phyloP scores from a whole-genome alignment of 1,140 invertebrate species.

The Drosophila baimaii region DNA sequence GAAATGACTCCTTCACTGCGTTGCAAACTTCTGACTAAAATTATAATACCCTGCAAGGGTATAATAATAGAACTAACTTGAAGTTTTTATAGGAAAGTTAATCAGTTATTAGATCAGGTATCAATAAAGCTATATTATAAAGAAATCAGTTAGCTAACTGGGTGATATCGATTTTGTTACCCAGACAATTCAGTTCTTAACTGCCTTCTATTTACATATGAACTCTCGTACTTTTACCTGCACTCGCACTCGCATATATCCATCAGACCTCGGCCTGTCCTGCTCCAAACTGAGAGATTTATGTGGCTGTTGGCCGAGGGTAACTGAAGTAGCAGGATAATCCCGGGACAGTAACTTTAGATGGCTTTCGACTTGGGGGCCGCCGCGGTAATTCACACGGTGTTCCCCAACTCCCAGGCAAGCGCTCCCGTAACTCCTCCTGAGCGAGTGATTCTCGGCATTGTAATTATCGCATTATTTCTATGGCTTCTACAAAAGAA shows the following conservation, averaged over 20 bases:
- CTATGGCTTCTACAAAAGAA: conserved; percentile 62
- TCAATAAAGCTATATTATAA: too few species aligned
- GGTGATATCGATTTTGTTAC: background rate
- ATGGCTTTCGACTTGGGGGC: conserved; percentile 18
- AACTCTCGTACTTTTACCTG: too few species aligned
- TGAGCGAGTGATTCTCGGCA: conserved; percentile 62
- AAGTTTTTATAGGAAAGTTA: too few species aligned
- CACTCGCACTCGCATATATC: background rate
- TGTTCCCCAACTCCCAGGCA: background rate
- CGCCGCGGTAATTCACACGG: conserved; percentile 43
- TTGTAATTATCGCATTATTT: conserved; percentile 78
- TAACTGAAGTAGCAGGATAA: conserved; percentile 41
- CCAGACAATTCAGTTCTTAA: background rate
- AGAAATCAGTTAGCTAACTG: too few species aligned
- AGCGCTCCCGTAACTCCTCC: conserved; percentile 7
- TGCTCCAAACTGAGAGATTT: conserved; percentile 10
- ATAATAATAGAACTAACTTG: too few species aligned
- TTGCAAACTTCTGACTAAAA: too few species aligned
- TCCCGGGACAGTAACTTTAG: conserved; percentile 34
- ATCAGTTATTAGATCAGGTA: too few species aligned
- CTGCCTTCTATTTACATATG: background rate
- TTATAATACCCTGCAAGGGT: too few species aligned
- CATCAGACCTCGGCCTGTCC: conserved; percentile 3
- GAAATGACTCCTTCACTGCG: too few species aligned
- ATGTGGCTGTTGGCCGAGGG: conserved; percentile 33